These are phyloP conservation scores for Mormoops blainvillei DNA, from an alignment of 2,113 vertebrate species.

Conservation along the genomic window DNA sequence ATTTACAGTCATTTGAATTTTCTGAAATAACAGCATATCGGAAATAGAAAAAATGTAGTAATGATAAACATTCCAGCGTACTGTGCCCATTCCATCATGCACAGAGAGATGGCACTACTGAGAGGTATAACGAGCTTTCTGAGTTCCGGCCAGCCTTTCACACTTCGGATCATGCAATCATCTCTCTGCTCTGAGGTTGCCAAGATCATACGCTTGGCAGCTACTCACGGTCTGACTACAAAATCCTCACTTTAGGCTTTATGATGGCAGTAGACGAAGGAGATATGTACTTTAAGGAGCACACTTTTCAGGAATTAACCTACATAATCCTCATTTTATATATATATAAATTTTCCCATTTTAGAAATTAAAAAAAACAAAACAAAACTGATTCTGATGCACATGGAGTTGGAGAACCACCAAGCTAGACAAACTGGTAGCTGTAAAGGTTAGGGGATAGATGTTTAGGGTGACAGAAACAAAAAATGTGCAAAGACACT, in stretches of 20 bases:
- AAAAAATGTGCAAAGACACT: neutral
- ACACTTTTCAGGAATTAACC: neutral
- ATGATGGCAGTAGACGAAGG: neutral
- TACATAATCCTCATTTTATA: neutral
- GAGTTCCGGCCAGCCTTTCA: fast-evolving
- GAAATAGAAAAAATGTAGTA: neutral
- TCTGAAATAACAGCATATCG: neutral
- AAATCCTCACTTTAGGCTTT: neutral
- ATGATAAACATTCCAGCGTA: neutral
- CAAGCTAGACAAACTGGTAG: neutral
- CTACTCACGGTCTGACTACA: neutral
- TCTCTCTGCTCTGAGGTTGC: neutral
- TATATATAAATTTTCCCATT: neutral
- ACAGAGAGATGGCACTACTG: neutral
- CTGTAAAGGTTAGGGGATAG: neutral
- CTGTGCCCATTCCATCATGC: neutral
- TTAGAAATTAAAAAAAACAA: neutral
- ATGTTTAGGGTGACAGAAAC: neutral
- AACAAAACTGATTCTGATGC: neutral
- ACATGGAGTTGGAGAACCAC: neutral
- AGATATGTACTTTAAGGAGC: neutral
- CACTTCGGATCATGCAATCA: neutral
- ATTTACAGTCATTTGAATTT: neutral
- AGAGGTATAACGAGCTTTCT: neutral
- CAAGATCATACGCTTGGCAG: neutral